Conservation (phyloP, 2,888 invertebrate species). For the Keiferia lycopersicella region DNA sequence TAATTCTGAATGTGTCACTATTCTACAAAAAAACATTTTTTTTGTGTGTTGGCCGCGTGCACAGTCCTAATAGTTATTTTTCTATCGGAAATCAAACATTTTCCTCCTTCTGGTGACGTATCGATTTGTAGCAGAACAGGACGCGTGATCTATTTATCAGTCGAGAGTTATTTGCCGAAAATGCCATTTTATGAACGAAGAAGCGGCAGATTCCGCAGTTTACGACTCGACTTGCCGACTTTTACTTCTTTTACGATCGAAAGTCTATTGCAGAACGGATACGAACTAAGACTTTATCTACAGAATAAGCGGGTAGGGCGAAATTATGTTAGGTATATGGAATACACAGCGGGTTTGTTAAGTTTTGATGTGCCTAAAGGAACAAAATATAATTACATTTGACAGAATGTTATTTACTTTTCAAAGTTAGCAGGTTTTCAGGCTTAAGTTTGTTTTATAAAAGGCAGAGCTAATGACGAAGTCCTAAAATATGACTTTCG, state of each 20-base stretch:
- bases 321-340: constrained; percentile 1
- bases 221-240: constrained; percentile 40
- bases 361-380: neutral
- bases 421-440: neutral
- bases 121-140: neutral
- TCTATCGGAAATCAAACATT: neutral
- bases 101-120: neutral
- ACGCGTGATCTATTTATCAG: constrained; percentile 39
- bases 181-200: constrained; percentile 42
- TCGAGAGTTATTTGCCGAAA: constrained; percentile 39
- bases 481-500: no score
- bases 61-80: neutral
- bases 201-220: constrained; percentile 41
- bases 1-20: no score
- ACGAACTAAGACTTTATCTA: constrained; percentile 20
- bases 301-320: neutral
- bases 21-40: no score
- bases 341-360: neutral
- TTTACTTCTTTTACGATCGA: constrained; percentile 39
- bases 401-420: neutral
- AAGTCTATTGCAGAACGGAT: constrained; percentile 33
- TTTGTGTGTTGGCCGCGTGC: neutral
- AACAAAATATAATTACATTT: neutral
- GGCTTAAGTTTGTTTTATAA: neutral
- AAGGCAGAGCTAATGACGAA: no score